Conservation (phyloP, 2,113 vertebrate species). For the Pheucticus melanocephalus region DNA sequence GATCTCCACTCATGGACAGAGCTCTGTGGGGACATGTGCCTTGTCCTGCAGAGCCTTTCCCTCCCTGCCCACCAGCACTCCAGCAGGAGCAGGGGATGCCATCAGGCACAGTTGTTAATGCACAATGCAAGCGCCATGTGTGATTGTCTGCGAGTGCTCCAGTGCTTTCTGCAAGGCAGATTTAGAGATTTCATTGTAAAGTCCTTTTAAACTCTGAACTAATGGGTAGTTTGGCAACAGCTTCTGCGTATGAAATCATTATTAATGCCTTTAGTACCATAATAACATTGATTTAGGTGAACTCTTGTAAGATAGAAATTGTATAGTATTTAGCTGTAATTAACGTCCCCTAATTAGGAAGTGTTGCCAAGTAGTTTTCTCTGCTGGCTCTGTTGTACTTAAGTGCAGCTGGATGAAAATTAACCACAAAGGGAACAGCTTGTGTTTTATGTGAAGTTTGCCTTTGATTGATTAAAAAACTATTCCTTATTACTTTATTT, state of each 20-base stretch:
- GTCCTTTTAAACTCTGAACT: conserved; percentile 63
- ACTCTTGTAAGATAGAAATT: conserved; percentile 73
- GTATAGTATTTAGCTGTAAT: conserved; percentile 77
- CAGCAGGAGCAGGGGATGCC: neutral
- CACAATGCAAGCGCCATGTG: neutral
- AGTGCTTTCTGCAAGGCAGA: neutral
- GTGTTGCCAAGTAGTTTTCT: conserved; percentile 76
- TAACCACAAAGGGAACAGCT: conserved; percentile 79
- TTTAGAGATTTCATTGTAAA: conserved; percentile 38
- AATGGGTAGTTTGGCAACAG: conserved; percentile 71
- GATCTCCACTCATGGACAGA: rapidly evolving
- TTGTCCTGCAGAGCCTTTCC: neutral
- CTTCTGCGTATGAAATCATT: conserved; percentile 70
- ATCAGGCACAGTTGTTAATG: neutral
- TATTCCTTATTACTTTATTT: conserved; percentile 69
- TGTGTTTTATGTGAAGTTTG: conserved; percentile 76
- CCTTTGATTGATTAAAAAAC: conserved; percentile 75
- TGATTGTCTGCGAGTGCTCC: neutral
- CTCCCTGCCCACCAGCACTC: neutral
- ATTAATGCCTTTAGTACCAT: conserved; percentile 74
- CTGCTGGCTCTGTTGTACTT: conserved; percentile 73
- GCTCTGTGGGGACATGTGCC: neutral
- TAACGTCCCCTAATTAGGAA: conserved; percentile 78
- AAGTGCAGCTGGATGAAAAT: conserved; percentile 78
- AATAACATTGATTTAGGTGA: conserved; percentile 79